Conservation (phyloP, 2,113 vertebrate genomes). For the Conger conger region DNA sequence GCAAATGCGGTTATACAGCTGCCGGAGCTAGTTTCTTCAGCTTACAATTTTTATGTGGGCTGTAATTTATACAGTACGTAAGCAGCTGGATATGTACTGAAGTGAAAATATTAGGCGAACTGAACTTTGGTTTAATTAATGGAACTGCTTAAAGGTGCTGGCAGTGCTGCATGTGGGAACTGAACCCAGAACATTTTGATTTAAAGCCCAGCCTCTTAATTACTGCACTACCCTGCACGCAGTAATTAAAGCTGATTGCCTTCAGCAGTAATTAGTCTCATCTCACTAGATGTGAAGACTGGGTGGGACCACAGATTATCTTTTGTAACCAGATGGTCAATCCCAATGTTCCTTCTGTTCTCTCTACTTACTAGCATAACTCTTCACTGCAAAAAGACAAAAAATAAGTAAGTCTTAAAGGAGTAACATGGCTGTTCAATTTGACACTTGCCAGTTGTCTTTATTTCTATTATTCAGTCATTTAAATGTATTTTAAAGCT, state of each 20-base stretch:
- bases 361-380: too few relatives aligned
- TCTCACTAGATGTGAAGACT: background rate
- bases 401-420: too few relatives aligned
- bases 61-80: background rate
- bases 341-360: too few relatives aligned
- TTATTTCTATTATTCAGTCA: too few relatives aligned
- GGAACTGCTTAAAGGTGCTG: background rate
- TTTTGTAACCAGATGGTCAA: background rate
- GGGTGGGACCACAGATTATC: background rate
- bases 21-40: background rate
- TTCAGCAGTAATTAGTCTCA: background rate
- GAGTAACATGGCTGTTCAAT: too few relatives aligned
- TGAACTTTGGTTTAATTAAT: background rate
- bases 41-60: background rate
- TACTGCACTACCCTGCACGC: background rate
- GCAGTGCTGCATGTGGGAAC: background rate
- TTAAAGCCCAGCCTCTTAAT: background rate
- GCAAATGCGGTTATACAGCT: background rate
- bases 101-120: too few relatives aligned
- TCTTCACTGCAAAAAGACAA: too few relatives aligned
- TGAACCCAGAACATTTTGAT: background rate
- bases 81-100: too few relatives aligned
- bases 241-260: slow-evolving; percentile 1
- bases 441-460: too few relatives aligned
- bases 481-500: too few relatives aligned